A percentile compares a stretch with the other conserved stretches of the same genome.
These are phyloP conservation scores for Ophion slaviceki DNA, from an alignment of 2,888 invertebrate genomes.

Conservation along the genomic window DNA sequence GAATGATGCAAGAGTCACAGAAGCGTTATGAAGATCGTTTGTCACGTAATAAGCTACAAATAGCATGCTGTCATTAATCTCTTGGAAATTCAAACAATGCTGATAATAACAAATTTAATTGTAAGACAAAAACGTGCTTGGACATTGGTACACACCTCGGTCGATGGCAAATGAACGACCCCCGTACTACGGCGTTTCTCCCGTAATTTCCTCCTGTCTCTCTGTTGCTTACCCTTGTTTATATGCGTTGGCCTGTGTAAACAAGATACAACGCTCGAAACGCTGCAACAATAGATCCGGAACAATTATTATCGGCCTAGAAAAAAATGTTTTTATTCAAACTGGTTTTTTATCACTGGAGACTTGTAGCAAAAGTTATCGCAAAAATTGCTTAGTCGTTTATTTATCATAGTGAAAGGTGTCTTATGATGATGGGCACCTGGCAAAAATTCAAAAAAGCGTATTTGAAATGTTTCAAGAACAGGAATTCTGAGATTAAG, in stretches of 20 bases:
- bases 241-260: constrained; percentile 84
- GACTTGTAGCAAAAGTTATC: background rate
- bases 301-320: too few relatives aligned
- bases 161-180: constrained; percentile 86
- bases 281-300: constrained; percentile 68
- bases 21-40: constrained; percentile 25
- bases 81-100: constrained; percentile 5
- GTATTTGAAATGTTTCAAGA: too few relatives aligned
- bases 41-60: constrained; percentile 33
- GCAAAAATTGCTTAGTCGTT: too few relatives aligned
- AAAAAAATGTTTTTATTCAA: too few relatives aligned
- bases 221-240: constrained; percentile 85
- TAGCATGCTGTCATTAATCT: constrained; percentile 45
- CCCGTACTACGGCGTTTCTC: constrained; percentile 86
- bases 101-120: background rate
- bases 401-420: too few relatives aligned
- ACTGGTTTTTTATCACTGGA: too few relatives aligned
- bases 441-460: too few relatives aligned
- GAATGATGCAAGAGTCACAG: constrained; percentile 22
- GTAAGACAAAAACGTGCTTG: background rate
- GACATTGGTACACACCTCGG: constrained; percentile 83
- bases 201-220: constrained; percentile 86
- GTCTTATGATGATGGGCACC: too few relatives aligned
- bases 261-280: constrained; percentile 77
- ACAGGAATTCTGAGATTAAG: too few relatives aligned